Percentiles rank a stretch among this genome's conserved stretches.
phyloP scores from a whole-genome alignment of 2,888 invertebrate genomes.

The Dioctria linearis region DNA sequence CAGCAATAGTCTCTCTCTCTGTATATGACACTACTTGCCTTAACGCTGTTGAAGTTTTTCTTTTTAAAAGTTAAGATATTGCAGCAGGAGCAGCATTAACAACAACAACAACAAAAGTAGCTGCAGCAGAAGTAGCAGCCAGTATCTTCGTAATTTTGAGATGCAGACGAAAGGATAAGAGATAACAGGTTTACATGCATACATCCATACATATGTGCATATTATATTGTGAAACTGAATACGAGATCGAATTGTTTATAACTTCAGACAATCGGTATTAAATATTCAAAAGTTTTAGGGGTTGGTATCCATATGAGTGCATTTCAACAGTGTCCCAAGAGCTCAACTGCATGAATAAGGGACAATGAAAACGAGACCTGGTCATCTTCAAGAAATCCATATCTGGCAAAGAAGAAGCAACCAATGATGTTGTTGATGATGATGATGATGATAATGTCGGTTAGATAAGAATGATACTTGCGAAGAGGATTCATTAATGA shows the following conservation, averaged over 20 bases:
- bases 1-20: neutral
- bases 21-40: constrained; percentile 41
- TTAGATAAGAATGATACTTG: constrained; percentile 19
- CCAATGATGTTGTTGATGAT: no score
- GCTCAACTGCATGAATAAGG: neutral
- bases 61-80: constrained; percentile 39
- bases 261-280: constrained; percentile 49
- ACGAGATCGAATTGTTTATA: constrained; percentile 51
- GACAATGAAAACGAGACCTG: neutral
- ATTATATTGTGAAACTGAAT: constrained; percentile 48
- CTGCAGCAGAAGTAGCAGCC: no score
- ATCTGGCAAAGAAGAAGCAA: neutral
- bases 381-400: neutral
- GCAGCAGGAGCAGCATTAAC: neutral
- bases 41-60: constrained; percentile 2
- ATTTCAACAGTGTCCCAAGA: constrained; percentile 18
- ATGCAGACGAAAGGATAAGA: constrained; percentile 27
- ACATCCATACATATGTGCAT: constrained; percentile 51
- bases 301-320: constrained; percentile 37
- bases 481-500: constrained; percentile 37
- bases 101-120: no score
- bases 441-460: neutral
- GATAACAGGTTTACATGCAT: constrained; percentile 14
- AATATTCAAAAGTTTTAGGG: constrained; percentile 51
- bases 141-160: constrained; percentile 19